Conservation (phyloP, 2,797 vertebrate genomes). For the Acrossocheilus fasciatus region DNA sequence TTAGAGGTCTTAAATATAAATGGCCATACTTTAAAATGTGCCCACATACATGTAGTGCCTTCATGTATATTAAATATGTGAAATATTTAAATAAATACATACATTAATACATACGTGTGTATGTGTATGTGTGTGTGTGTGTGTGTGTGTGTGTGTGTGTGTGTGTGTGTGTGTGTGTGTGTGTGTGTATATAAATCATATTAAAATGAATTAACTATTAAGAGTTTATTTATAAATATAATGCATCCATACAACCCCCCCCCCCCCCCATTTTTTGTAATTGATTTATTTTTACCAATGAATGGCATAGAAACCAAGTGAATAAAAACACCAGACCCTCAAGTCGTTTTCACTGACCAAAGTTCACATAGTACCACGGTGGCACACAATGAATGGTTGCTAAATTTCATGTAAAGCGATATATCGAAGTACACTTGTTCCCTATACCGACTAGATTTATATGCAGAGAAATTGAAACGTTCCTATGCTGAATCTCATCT, state of each 20-base stretch:
- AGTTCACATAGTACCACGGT: not conserved
- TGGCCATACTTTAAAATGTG: not conserved
- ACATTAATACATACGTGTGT: not conserved
- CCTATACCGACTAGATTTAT: not conserved
- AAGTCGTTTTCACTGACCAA: not conserved
- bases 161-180: too few species aligned
- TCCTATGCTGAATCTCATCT: slow-evolving; percentile 39
- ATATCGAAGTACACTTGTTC: not conserved
- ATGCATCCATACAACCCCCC: not conserved
- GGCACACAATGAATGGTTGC: not conserved
- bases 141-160: too few species aligned
- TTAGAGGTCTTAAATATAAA: not conserved
- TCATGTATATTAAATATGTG: not conserved
- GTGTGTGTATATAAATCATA: not conserved
- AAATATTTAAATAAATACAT: not conserved
- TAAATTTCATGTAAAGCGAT: not conserved
- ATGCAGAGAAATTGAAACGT: not conserved
- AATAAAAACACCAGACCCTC: not conserved
- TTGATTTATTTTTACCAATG: not conserved
- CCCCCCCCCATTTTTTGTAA: too few species aligned
- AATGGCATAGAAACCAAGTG: not conserved
- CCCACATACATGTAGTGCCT: not conserved
- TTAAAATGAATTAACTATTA: not conserved
- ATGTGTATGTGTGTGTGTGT: too few species aligned
- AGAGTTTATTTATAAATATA: not conserved